Percentiles rank a stretch among this genome's conserved stretches.
phyloP scores from a whole-genome alignment of 2,888 invertebrate genomes.

The Metopia argyrocephala region DNA sequence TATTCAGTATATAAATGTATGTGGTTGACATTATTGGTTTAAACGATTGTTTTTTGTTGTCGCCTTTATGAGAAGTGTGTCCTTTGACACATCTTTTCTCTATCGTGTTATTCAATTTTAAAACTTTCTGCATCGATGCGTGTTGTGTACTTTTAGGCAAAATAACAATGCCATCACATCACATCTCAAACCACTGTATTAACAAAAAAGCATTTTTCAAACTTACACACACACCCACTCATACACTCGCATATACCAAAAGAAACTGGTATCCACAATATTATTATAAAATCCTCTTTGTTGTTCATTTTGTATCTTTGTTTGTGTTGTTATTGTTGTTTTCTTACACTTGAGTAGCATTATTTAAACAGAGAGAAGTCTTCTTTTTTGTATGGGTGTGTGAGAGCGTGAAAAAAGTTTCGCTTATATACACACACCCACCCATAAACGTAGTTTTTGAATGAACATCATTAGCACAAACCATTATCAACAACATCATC shows the following conservation, averaged over 20 bases:
- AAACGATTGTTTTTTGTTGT: constrained; percentile 15
- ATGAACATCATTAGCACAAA: constrained; percentile 59
- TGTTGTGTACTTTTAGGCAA: constrained; percentile 67
- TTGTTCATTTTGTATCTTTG: constrained; percentile 32
- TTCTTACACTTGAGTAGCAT: constrained; percentile 77
- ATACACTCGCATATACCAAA: background rate
- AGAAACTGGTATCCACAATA: background rate
- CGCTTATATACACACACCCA: constrained; percentile 32
- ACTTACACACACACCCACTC: constrained; percentile 38
- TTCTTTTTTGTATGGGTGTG: too few relatives aligned
- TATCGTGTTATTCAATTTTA: constrained; percentile 52
- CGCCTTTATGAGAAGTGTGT: constrained; percentile 51
- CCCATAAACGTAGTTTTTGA: constrained; percentile 40
- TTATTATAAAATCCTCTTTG: constrained; percentile 43
- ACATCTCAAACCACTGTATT: constrained; percentile 1
- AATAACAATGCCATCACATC: constrained; percentile 65
- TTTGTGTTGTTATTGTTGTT: constrained; percentile 58
- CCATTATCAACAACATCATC: constrained; percentile 35
- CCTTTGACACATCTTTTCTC: constrained; percentile 57
- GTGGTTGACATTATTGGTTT: constrained; percentile 16
- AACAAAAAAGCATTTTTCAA: background rate
- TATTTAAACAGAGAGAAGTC: constrained; percentile 68
- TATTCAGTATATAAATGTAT: background rate
- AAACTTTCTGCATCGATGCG: constrained; percentile 72
- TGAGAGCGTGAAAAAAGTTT: constrained; percentile 3